These are phyloP conservation scores for Tanytarsus gracilentus DNA, from an alignment of 2,888 invertebrate genomes.

Conservation along the genomic window DNA sequence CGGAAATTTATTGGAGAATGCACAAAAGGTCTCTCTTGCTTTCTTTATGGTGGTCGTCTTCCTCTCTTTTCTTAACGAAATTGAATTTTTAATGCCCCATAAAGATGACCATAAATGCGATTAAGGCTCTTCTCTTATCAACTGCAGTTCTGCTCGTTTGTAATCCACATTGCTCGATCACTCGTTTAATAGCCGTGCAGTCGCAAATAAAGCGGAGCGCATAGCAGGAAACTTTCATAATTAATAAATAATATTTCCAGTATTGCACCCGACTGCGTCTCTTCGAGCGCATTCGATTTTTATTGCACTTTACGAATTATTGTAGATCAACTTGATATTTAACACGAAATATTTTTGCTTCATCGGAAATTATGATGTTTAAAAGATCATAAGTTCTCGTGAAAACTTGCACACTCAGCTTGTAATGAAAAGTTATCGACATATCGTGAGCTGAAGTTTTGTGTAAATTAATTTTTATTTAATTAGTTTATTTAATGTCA, in stretches of 20 bases:
- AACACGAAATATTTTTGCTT: neutral
- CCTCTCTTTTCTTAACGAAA: neutral
- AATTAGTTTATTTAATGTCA: constrained; percentile 5
- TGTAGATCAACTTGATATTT: neutral
- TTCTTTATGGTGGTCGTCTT: neutral
- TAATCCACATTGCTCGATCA: neutral
- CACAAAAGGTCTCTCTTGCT: neutral
- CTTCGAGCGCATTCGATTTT: constrained; percentile 20
- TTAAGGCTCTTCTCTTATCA: neutral
- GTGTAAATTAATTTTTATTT: constrained; percentile 3
- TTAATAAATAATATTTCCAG: constrained; percentile 25
- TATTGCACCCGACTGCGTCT: constrained; percentile 14
- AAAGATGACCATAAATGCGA: constrained; percentile 3
- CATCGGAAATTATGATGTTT: too few relatives aligned
- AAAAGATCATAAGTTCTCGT: neutral
- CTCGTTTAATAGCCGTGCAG: neutral
- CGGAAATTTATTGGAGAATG: constrained; percentile 10
- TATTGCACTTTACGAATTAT: constrained; percentile 22
- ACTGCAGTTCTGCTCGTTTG: neutral
- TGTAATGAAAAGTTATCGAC: constrained; percentile 1
- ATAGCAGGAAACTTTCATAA: constrained; percentile 15
- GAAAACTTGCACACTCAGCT: too few relatives aligned
- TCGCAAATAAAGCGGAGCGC: neutral
- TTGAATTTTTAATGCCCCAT: neutral
- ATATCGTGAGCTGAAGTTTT: neutral